A percentile compares a stretch with the other conserved stretches of the same genome.
Conservation (phyloP, 2,797 vertebrate genomes). For the Manis javanica region DNA sequence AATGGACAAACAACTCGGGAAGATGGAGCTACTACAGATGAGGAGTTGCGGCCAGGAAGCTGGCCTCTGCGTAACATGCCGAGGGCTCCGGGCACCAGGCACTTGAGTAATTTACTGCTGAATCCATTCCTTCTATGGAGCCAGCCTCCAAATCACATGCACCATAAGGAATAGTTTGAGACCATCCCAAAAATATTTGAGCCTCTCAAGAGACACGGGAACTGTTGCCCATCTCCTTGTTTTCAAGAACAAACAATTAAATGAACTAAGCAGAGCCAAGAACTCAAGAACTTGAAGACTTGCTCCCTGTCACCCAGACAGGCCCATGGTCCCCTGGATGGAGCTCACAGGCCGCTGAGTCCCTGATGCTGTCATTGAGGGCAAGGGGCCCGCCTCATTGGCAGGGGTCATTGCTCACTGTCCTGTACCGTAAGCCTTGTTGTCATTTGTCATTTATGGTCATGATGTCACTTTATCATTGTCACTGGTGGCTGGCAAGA, state of each 20-base stretch:
- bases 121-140: not conserved
- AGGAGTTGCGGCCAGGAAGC: not conserved
- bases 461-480: not conserved
- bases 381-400: rapidly evolving
- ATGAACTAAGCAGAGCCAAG: not conserved
- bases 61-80: not conserved
- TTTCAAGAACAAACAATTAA: slow-evolving; percentile 48
- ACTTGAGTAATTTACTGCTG: not conserved
- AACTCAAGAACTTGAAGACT: rapidly evolving
- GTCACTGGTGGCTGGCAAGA: not conserved
- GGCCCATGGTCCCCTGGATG: rapidly evolving
- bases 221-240: slow-evolving; percentile 31
- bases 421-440: not conserved
- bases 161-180: slow-evolving; percentile 36
- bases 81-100: not conserved
- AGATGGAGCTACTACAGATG: slow-evolving; percentile 20
- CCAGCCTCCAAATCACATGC: slow-evolving; percentile 57
- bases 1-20: not conserved
- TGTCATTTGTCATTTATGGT: not conserved
- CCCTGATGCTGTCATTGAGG: rapidly evolving
- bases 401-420: not conserved
- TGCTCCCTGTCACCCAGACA: not conserved
- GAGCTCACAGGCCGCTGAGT: rapidly evolving
- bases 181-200: slow-evolving; percentile 55
- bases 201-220: slow-evolving; percentile 40